Evolutionary conservation across 1,140 invertebrate species (phyloP), one percentile per base, ranked within the genome.

Genomic region (Hydropsyche tenuis): DNA sequence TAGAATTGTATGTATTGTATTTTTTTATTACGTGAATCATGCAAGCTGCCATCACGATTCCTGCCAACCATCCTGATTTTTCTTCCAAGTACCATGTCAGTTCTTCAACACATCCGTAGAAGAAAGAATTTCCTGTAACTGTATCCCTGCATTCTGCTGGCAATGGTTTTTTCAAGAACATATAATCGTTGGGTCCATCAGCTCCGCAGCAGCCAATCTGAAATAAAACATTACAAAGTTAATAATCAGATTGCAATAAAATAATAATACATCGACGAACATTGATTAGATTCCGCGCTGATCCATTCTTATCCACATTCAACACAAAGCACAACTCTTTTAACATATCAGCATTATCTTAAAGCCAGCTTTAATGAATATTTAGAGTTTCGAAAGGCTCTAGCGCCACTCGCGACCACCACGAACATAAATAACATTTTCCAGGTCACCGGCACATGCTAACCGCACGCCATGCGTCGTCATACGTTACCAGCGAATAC

Each of bases 191-290:
- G 0, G 93, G 89, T 0, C 93, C 93, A 64, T 90, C 89, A 0
- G 93, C 92, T 9, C 94, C 94, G 74, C 94, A 96, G 80, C 94
- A 96, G 25, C 92, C 93, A 77, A 96, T 89, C 92, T 94, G 79
- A 62, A 78, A 79, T 75, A 75, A 56, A 73, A 72, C 73, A 71
- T 75, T 42, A 64, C 27, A 16, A 76, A 37, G 9, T 37, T 37
- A 37, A 37, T 4, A 4, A 37, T 37, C 9, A 4, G 9, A 4
- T 37, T 37, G 3, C 30, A 37, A 37, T 37, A 37, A 37, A 37
- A 37, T 37, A 4, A 37, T 37, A 37, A 37, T n/a, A n/a, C n/a
- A n/a, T n/a, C n/a, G n/a, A n/a, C n/a, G n/a, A n/a, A n/a, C n/a
- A n/a, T n/a, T n/a, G n/a, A n/a, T n/a, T n/a, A n/a, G n/a, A n/a